Conservation (phyloP, 2,113 vertebrate species). For the Osmerus mordax region DNA sequence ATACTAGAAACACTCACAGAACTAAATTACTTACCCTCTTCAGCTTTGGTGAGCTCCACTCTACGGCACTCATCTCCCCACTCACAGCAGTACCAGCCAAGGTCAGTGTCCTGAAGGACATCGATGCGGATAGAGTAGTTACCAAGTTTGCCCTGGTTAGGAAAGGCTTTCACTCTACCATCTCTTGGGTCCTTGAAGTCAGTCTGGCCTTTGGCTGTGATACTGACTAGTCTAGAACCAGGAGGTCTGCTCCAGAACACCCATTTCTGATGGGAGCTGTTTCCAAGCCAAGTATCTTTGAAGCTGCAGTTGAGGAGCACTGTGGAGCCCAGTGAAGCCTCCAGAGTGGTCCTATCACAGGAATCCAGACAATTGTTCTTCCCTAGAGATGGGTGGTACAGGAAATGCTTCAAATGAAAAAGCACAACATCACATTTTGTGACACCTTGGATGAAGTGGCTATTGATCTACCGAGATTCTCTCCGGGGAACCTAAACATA, state of each 20-base stretch:
- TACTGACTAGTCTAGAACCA: neutral
- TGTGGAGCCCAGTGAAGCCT: conserved; percentile 33
- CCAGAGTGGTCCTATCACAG: conserved; percentile 7
- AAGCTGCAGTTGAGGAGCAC: conserved; percentile 51
- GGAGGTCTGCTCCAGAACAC: conserved; percentile 41
- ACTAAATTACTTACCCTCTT: neutral
- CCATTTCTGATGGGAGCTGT: neutral
- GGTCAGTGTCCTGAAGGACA: conserved; percentile 44
- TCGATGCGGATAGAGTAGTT: conserved; percentile 64
- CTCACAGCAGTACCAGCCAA: conserved; percentile 58
- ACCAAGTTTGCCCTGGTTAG: conserved; percentile 42
- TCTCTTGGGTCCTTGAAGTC: conserved; percentile 37
- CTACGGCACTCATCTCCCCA: conserved; percentile 13
- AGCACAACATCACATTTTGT: neutral
- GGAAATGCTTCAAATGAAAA: neutral
- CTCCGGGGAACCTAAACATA: too few relatives aligned
- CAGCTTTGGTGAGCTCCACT: conserved; percentile 24
- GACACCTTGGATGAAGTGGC: neutral
- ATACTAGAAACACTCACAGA: neutral
- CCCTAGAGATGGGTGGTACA: conserved; percentile 18
- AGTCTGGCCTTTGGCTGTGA: conserved; percentile 16
- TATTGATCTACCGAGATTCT: too few relatives aligned
- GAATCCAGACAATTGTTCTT: neutral
- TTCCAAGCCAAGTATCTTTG: fast-evolving
- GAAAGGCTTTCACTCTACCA: conserved; percentile 58